A percentile compares a stretch with the other conserved stretches of the same genome.
These are phyloP conservation scores for Asarcornis scutulata DNA, from an alignment of 2,113 vertebrate genomes.

Conservation along the genomic window DNA sequence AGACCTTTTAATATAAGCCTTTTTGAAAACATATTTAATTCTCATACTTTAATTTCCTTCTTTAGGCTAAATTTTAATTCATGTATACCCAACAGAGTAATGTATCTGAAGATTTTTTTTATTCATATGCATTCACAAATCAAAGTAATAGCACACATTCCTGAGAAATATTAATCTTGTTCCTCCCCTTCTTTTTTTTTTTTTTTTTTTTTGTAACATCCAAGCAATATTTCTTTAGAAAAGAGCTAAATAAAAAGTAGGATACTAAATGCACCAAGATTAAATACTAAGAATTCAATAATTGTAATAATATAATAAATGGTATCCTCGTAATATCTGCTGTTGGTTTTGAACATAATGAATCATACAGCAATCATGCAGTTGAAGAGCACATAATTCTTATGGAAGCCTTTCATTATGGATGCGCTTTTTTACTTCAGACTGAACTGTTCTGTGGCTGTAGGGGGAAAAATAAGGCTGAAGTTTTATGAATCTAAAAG, in stretches of 20 bases:
- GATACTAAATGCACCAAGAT: not conserved
- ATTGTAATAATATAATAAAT: conserved; percentile 34
- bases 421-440: conserved; percentile 37
- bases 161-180: conserved; percentile 4
- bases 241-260: conserved; percentile 8
- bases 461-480: conserved; percentile 26
- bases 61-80: not conserved
- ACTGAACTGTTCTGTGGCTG: not conserved
- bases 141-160: not conserved
- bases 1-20: not conserved
- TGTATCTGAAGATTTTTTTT: not conserved
- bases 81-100: not conserved
- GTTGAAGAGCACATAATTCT: not conserved
- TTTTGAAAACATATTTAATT: conserved; percentile 3
- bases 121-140: conserved; percentile 16
- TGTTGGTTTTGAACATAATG: conserved; percentile 51
- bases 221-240: conserved; percentile 20
- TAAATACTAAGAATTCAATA: conserved; percentile 26
- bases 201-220: not conserved
- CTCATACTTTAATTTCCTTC: not conserved
- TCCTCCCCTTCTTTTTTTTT: not conserved
- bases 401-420: conserved; percentile 49
- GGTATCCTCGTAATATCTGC: not conserved
- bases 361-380: conserved; percentile 21
- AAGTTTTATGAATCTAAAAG: conserved; percentile 30